Evolutionary conservation across 2,888 invertebrate species (phyloP), one percentile per base, ranked within the genome.

Genomic region (Clitarchus hookeri): DNA sequence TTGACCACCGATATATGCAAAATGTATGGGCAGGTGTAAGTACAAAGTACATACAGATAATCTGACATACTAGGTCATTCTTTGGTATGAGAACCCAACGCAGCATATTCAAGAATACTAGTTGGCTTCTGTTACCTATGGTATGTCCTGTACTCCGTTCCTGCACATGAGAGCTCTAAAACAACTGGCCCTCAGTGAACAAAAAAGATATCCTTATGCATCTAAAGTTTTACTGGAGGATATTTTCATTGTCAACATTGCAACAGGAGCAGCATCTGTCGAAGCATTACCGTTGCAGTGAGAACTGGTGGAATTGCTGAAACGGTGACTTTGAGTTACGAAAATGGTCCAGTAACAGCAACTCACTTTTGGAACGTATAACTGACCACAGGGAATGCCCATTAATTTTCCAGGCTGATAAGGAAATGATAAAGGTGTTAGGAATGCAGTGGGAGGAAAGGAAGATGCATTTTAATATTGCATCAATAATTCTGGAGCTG

Each of bases 1-100:
- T 44, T 80, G 36, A 80, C 80, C 23, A 27, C 80, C 11, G 80
- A 26, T 80, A 80, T 80, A 80, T 26, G 80, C 27, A 80, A 80
- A 23, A 80, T 80, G 80, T 26, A 80, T 80, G 6, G 80, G 23
- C 12, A 80, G 2, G 23, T 80, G 6, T 26, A 36, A 9, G n/a
- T n/a, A n/a, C n/a, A n/a, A n/a, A n/a, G 27, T 80, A 16, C 27
- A 27, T 26, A 25, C 80, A 44, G 80, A 80, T 27, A 8, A 80
- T 2, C 26, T 16, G 44, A 25, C 27, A 19, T 80, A 80, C 80
- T 26, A 80, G 80, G 80, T 80, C 8, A 80, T 80, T 36, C 80
- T 80, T 13, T 80, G 80, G 80, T 26, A 26, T 12, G 26, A 80
- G 19, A 80, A 16, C 27, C 27, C 80, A 19, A 23, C 12, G 6